Evolutionary conservation across 2,113 vertebrate genomes (phyloP).

Genomic region (Mormoops blainvillei): DNA sequence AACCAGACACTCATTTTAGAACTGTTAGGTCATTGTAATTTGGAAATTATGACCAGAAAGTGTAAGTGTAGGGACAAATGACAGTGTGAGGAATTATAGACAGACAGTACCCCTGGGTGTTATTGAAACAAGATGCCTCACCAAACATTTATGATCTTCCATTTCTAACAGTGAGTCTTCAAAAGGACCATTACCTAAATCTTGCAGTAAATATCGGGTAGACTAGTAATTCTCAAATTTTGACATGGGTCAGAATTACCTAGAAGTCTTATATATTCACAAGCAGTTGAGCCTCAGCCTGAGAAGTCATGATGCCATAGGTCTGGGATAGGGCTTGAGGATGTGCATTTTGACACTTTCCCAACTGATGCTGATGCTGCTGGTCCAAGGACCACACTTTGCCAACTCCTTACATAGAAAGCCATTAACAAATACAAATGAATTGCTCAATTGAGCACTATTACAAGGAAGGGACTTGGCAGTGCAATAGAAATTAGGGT

Average conservation of each 20-base stretch:
- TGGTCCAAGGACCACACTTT: not conserved
- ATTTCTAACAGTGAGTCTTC: not conserved
- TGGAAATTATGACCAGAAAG: slow-evolving; percentile 24
- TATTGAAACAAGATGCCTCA: not conserved
- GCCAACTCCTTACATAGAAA: not conserved
- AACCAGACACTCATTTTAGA: not conserved
- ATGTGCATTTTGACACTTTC: not conserved
- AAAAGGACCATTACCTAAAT: not conserved
- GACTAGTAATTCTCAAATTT: not conserved
- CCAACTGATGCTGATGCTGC: too few relatives aligned
- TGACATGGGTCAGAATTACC: not conserved
- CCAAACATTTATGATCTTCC: not conserved
- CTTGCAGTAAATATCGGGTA: not conserved
- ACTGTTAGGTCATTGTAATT: not conserved
- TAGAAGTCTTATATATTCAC: not conserved
- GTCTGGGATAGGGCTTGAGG: not conserved
- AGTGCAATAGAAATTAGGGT: not conserved
- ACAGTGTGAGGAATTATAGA: not conserved
- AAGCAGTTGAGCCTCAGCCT: not conserved
- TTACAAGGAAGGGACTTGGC: not conserved
- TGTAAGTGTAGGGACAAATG: not conserved
- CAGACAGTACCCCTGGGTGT: not conserved
- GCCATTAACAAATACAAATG: not conserved
- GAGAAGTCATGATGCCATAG: not conserved
- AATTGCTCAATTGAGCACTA: not conserved